Evolutionary conservation across 2,888 invertebrate genomes (phyloP).

Genomic region (Drosophila antonietae): DNA sequence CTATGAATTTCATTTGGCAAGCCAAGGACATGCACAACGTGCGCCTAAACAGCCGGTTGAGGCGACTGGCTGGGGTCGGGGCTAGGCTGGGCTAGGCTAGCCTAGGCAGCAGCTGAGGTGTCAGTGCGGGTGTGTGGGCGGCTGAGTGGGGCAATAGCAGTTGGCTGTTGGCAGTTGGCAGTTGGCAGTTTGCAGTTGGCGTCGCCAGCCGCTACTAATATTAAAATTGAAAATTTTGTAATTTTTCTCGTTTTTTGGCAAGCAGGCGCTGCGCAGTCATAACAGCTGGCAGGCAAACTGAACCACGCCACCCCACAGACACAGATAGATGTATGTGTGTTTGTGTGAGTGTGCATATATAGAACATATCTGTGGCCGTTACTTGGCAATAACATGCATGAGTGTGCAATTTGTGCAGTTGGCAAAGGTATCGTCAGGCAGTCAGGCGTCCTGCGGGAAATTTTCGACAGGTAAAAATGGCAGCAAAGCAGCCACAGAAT

Average conservation of each 20-base stretch:
- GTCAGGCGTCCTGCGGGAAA: conserved; percentile 73
- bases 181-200: conserved; percentile 71
- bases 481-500: conserved; percentile 65
- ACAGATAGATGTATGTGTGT: too few relatives aligned
- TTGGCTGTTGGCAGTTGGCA: conserved; percentile 56
- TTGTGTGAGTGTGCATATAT: conserved; percentile 1
- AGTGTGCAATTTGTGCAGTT: conserved; percentile 78
- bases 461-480: conserved; percentile 81
- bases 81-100: too few relatives aligned
- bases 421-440: conserved; percentile 58
- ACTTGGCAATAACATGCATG: conserved; percentile 80
- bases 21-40: conserved; percentile 79
- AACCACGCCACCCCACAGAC: background rate
- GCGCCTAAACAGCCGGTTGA: conserved; percentile 67
- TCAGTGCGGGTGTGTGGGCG: conserved; percentile 5
- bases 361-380: conserved; percentile 66
- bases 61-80: background rate
- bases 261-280: conserved; percentile 74
- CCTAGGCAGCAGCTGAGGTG: conserved; percentile 33
- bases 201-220: conserved; percentile 75
- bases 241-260: conserved; percentile 74
- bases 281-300: conserved; percentile 64
- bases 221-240: conserved; percentile 81
- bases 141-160: conserved; percentile 16
- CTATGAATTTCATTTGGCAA: conserved; percentile 79